Evolutionary conservation across 2,113 vertebrate genomes (phyloP).

Genomic region (Pseudopodoces humilis): DNA sequence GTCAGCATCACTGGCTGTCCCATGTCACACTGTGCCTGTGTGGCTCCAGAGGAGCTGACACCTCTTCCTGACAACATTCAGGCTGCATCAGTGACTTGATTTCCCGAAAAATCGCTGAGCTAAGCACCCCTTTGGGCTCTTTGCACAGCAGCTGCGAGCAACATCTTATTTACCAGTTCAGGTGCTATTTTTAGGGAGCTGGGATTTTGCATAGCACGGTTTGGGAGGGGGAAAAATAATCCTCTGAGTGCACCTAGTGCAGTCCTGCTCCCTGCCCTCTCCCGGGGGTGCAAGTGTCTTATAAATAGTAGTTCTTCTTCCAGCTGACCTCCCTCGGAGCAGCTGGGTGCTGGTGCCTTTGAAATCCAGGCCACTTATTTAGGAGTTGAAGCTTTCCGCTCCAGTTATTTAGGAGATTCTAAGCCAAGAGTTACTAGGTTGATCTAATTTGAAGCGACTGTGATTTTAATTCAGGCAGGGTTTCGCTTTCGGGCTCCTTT

Average conservation of each 20-base stretch:
- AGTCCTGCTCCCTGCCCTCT: neutral
- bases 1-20: neutral
- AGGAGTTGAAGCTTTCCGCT: conserved; percentile 49
- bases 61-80: neutral
- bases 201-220: neutral
- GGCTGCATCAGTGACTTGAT: neutral
- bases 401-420: conserved; percentile 29
- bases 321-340: conserved; percentile 45
- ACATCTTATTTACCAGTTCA: neutral
- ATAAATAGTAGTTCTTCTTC: conserved; percentile 23
- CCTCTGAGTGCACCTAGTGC: neutral
- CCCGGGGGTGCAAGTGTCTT: neutral
- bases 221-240: neutral
- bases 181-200: neutral
- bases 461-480: conserved; percentile 19
- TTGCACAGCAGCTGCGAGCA: neutral
- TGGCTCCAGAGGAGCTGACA: neutral
- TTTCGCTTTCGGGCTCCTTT: conserved; percentile 22
- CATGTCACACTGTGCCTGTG: rapidly evolving
- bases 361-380: conserved; percentile 51
- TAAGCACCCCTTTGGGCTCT: neutral
- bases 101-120: neutral
- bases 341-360: conserved; percentile 31
- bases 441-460: conserved; percentile 55
- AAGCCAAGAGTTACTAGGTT: conserved; percentile 53